Percentiles rank a stretch among this genome's conserved stretches.
These are phyloP conservation scores for Uria aalge DNA, from an alignment of 2,113 vertebrate species.

Conservation along the genomic window DNA sequence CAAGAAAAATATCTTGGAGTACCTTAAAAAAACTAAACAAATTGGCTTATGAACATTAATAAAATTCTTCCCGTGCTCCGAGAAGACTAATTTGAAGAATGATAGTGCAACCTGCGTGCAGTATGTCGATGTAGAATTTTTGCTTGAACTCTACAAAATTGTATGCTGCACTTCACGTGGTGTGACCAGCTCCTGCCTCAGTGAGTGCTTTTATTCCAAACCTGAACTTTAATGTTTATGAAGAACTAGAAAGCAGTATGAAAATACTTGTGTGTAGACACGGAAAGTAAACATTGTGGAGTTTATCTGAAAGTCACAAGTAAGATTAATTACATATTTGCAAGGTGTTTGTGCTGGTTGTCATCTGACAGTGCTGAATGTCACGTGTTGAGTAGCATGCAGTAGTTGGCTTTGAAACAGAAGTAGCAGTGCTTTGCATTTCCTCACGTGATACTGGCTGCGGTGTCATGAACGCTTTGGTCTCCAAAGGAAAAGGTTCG, in stretches of 20 bases:
- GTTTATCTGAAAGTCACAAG: neutral
- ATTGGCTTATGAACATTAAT: neutral
- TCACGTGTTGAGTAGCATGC: neutral
- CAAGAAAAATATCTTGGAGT: neutral
- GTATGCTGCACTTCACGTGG: neutral
- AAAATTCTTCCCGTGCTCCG: neutral
- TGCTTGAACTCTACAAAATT: neutral
- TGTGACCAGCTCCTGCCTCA: neutral
- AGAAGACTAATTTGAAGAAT: neutral
- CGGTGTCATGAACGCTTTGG: accelerated
- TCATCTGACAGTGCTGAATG: neutral
- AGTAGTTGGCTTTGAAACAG: neutral
- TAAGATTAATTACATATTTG: neutral
- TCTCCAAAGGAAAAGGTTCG: neutral
- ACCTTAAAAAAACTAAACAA: neutral
- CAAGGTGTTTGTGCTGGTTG: conserved; percentile 21
- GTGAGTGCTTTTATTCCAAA: neutral
- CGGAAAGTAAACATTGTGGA: neutral
- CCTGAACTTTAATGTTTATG: neutral
- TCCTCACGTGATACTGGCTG: neutral
- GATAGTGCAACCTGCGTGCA: neutral
- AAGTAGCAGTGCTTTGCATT: neutral
- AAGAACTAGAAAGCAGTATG: neutral
- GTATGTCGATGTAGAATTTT: neutral
- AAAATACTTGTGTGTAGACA: neutral